Evolutionary conservation across 2,113 vertebrate species (phyloP), one percentile per base, ranked within the genome.

Genomic region (Chaetops frenatus): DNA sequence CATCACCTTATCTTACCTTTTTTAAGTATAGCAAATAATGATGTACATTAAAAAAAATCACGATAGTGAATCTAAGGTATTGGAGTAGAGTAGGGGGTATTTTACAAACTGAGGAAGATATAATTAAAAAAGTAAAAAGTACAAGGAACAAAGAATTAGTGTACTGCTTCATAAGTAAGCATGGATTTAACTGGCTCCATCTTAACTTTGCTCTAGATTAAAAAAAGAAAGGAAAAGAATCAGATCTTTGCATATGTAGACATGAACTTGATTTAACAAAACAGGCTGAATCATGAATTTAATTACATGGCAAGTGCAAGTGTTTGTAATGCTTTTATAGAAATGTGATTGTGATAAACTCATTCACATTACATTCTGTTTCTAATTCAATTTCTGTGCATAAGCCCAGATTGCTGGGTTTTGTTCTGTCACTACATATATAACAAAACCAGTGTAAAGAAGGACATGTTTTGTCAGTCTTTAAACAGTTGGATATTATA

Each of bases 381-480:
- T 61, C 74, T 92, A 94, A 91, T 88, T 94, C 78, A 86, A 81
- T 96, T 97, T 88, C 33, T 47, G 85, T 57, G 72, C 57, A 73
- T 42, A 90, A 90, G 25, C 45, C n/a, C 57, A 53, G 64, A 89
- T 86, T 77, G 24, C 36, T 81, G 57, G n/a, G 17, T 89, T 90
- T 91, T 50, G 12, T 61, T 94, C 36, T 82, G 50, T 69, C 54
- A 36, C 38, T 79, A 33, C 6, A 18, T 23, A 65, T 82, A 47
- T 11, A 65, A 66, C 3, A 81, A 91, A 84, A 57, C 3, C 21
- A 69, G 14, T 33, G 24, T 45, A 81, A 84, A 93, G 58, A 29
- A 87, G 50, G 44, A 61, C 10, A 33, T 15, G 28, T 82, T 94
- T 79, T 67, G 22, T 47, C 2, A 2, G 17, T 62, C 70, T 69